Base-by-base conservation (phyloP, 2,797 vertebrate species). In the Typhlichthys eigenmanni region DNA sequence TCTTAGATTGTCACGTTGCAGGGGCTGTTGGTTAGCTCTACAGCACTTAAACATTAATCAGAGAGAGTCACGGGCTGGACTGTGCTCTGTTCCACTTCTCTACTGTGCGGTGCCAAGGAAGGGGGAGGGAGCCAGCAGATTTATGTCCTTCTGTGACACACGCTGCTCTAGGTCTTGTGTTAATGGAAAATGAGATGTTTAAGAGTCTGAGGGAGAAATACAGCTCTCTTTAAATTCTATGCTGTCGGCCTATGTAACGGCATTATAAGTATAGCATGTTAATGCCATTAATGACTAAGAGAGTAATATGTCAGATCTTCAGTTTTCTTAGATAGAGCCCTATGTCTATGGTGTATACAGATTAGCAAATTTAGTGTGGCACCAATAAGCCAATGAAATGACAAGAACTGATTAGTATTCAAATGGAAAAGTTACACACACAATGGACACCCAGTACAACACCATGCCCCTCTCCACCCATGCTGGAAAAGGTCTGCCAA, bases 121-220 rank as follows among this genome's bases (percentile, higher is more conserved):
- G 80, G 86, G 85, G 81, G 73, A 81, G 83, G 73, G 81, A 75
- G 85, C 81, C 71, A 61, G 73, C 69, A 88, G 88, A 90, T 88
- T 88, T 88, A 90, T 89, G 81, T 88, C 82, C 81, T 71, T 82
- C 81, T 78, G 79, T 91, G 88, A 91, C 88, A 89, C 84, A 85
- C 62, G 81, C 85, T 89, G 89, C 84, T 86, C 85, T 78, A 73
- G 78, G 88, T 88, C 82, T 90, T 85, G 87, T 88, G 89, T 88
- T 87, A 90, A 89, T 90, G 87, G 88, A 88, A 90, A 90, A 91
- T 85, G 78, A 87, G 87, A 90, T 89, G 86, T 90, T 88, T 87
- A 88, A 88, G 83, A 89, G 82, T 88, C 84, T 85, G 87, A 74
- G 84, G 81, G 81, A 87, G 85, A 85, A 86, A 89, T 85, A 88